phyloP scores from a whole-genome alignment of 2,797 vertebrate species.

The Myotis planiceps region DNA sequence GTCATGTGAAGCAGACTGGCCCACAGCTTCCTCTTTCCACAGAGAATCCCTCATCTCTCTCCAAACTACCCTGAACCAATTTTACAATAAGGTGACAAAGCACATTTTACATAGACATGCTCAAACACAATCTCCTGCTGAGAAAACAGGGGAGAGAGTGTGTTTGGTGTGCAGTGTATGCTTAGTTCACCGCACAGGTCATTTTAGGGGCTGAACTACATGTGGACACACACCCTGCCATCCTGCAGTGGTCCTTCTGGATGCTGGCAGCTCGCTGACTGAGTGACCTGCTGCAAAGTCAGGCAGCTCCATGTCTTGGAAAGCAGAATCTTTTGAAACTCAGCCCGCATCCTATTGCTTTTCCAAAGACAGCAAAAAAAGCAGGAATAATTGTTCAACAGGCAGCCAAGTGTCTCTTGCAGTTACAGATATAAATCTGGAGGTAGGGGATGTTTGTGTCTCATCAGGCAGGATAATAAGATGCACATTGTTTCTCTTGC shows the following conservation, averaged over 20 bases:
- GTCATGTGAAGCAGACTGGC: accelerated
- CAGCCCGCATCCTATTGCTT: not conserved
- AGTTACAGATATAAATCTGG: not conserved
- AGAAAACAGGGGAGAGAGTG: not conserved
- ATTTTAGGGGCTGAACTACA: accelerated
- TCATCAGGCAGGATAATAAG: not conserved
- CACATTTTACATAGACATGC: not conserved
- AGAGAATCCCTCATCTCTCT: not conserved
- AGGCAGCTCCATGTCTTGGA: not conserved
- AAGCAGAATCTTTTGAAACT: conserved; percentile 19
- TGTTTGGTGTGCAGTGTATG: accelerated
- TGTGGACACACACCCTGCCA: not conserved
- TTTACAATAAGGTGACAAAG: not conserved
- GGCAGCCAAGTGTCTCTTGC: not conserved
- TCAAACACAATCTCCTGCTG: not conserved
- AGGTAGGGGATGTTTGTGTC: not conserved
- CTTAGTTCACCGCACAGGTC: not conserved
- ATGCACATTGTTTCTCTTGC: not conserved
- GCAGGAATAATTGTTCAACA: not conserved
- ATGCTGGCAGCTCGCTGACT: accelerated
- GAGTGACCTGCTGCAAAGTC: not conserved
- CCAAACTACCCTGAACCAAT: too few relatives aligned
- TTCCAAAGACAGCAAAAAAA: not conserved
- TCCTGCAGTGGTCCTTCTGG: not conserved
- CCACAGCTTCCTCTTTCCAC: not conserved